Conservation (phyloP, 92 coral and sea anemone genomes). For the Heteractis magnifica region DNA sequence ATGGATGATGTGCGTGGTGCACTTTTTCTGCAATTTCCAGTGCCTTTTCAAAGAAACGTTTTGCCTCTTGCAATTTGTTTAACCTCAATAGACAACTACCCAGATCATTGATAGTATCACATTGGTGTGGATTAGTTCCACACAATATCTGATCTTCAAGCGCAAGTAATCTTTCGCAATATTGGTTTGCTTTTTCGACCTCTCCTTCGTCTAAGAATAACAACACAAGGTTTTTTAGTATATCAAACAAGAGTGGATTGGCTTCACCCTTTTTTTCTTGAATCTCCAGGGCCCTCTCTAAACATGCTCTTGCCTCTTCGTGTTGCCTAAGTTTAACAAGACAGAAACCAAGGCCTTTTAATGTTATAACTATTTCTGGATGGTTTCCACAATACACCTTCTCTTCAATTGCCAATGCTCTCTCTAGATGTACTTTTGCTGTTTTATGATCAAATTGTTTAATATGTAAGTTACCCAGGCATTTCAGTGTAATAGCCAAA, state of each 20-base stretch:
- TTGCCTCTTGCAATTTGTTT: neutral
- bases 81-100: too few species aligned
- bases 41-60: too few species aligned
- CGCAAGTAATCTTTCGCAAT: too few species aligned
- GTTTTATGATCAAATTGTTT: neutral
- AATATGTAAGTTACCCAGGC: neutral
- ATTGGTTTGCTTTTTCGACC: neutral
- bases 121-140: too few species aligned
- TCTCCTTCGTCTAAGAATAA: neutral
- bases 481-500: neutral
- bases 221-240: neutral
- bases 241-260: neutral
- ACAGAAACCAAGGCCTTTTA: neutral
- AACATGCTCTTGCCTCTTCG: neutral
- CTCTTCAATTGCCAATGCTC: neutral
- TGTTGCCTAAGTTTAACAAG: neutral
- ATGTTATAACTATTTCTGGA: neutral
- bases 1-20: too few species aligned
- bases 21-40: too few species aligned
- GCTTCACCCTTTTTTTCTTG: neutral
- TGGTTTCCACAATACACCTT: neutral
- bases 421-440: neutral
- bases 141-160: neutral
- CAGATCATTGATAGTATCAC: too few species aligned
- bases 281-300: neutral